These are phyloP conservation scores for Microplitis mediator DNA, from an alignment of 1,140 invertebrate genomes.

Conservation along the genomic window DNA sequence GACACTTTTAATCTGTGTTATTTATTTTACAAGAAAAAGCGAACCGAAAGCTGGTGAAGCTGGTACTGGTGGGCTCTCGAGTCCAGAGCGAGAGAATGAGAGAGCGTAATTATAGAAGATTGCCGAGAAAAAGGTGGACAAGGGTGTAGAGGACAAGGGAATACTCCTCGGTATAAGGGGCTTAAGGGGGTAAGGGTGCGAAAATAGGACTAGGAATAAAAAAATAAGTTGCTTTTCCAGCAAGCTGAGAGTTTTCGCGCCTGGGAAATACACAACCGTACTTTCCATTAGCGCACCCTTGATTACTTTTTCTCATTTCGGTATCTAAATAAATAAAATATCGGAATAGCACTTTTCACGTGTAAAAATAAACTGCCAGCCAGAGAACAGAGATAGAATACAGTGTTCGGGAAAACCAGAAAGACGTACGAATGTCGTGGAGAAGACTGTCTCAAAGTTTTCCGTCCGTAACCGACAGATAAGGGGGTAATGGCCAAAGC, in stretches of 20 bases:
- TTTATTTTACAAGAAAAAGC: conserved; percentile 45
- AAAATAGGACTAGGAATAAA: conserved; percentile 40
- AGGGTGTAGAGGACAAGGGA: conserved; percentile 39
- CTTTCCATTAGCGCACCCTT: conserved; percentile 61
- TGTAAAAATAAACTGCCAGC: conserved; percentile 5
- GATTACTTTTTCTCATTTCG: conserved; percentile 62
- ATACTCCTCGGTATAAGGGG: too few species aligned
- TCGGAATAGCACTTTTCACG: conserved; percentile 47
- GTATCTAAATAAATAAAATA: conserved; percentile 65
- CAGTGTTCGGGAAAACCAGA: not conserved
- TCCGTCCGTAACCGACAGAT: conserved; percentile 49
- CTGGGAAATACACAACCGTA: conserved; percentile 38
- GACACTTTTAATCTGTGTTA: conserved; percentile 59
- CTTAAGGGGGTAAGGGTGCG: conserved; percentile 27
- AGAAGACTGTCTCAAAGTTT: conserved; percentile 28
- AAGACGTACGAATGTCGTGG: conserved; percentile 28
- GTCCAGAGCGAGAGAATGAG: conserved; percentile 1
- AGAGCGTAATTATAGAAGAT: conserved; percentile 56
- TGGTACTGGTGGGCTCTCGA: not conserved
- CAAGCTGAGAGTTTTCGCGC: conserved; percentile 41
- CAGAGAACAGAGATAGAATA: not conserved
- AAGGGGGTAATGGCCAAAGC: conserved; percentile 55
- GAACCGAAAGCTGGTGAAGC: not conserved
- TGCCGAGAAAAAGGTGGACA: conserved; percentile 34
- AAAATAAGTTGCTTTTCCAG: conserved; percentile 18